Evolutionary conservation across 2,888 invertebrate species (phyloP), one percentile per base, ranked within the genome.

Genomic region (Pinctada fucata): DNA sequence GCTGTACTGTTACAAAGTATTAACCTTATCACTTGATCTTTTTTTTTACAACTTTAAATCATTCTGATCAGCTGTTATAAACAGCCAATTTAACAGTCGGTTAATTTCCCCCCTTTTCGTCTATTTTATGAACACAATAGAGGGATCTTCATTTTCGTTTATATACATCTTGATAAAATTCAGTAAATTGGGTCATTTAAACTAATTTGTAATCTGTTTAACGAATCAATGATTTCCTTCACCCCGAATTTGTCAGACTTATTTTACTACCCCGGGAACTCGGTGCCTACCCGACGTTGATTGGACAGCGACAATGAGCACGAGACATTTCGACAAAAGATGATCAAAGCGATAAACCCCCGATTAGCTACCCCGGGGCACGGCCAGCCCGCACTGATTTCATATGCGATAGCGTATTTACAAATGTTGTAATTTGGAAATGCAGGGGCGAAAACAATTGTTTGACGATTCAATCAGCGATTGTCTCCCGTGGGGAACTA

Each of bases 151-250:
- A 66, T 66, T 66, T 6, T 47, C 65, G 50, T 74, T 74, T 74
- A 74, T 48, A 50, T 65, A 65, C 66, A 74, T 74, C 74, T 74
- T 74, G 74, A 74, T 74, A 77, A 71, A 72, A 66, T 47, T 47
- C 72, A 72, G 58, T 70, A 72, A 77, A 72, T 77, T 66, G 76
- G 70, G 66, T 48, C 70, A 72, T 77, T 78, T 78, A 78, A 69
- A 69, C 73, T 69, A 78, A 78, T 78, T 78, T 78, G 78, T 78
- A 71, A 78, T 78, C 78, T 73, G 73, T 78, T 78, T 78, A 71
- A 78, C 78, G 73, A 78, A 69, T 78, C 78, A 73, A 69, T 73
- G 63, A 73, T 72, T 68, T 72, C 67, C 47, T 78, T 73, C 73
- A 68, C 52, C 64, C 50, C 50, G 48, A 78, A 78, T 78, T 78